Conservation (phyloP, 1,140 invertebrate genomes). For the Drosophila ananassae region DNA sequence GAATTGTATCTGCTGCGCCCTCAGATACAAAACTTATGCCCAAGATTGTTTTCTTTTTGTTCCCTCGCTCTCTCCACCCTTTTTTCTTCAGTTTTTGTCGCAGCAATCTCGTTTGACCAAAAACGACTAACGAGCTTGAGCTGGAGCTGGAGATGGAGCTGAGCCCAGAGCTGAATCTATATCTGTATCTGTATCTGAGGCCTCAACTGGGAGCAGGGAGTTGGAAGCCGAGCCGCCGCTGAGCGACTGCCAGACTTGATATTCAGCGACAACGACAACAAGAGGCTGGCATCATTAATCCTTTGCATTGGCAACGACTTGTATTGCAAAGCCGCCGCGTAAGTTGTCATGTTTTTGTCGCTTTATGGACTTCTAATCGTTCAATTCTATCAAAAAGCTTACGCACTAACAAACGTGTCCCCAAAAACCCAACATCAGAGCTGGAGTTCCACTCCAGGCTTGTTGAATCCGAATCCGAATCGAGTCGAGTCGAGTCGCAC, state of each 20-base stretch:
- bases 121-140: conserved; percentile 77
- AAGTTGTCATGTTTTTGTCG: conserved; percentile 84
- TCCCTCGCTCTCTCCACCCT: conserved; percentile 31
- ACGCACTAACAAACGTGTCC: conserved; percentile 79
- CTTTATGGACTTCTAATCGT: conserved; percentile 84
- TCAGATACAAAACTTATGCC: conserved; percentile 55
- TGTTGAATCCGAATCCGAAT: not conserved
- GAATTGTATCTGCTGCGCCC: conserved; percentile 49
- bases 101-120: conserved; percentile 78
- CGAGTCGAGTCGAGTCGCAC: conserved; percentile 14
- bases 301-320: conserved; percentile 74
- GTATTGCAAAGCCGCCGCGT: conserved; percentile 66
- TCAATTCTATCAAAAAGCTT: conserved; percentile 84
- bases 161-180: conserved; percentile 1
- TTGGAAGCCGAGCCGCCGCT: conserved; percentile 30
- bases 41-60: conserved; percentile 39
- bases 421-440: conserved; percentile 36
- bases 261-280: conserved; percentile 48
- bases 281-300: conserved; percentile 78
- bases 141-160: conserved; percentile 13
- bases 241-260: conserved; percentile 78
- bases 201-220: not conserved
- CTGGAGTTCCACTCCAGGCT: conserved; percentile 1
- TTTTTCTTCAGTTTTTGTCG: conserved; percentile 55
- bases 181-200: conserved; percentile 5